phyloP scores from a whole-genome alignment of 2,888 invertebrate species.

The Apotomis betuletana region DNA sequence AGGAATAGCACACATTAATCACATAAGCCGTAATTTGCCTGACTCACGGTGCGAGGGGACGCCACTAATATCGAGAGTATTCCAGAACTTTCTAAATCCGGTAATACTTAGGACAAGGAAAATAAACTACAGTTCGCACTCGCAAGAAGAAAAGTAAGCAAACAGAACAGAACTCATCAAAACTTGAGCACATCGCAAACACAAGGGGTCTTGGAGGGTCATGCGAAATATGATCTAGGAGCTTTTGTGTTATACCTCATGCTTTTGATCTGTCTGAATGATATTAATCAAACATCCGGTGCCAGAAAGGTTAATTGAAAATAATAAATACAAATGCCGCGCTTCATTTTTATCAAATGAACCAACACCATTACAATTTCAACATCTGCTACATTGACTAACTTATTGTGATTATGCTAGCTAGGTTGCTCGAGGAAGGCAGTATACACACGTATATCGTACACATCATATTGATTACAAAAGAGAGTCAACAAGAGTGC shows the following conservation, averaged over 20 bases:
- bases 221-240: constrained; percentile 4
- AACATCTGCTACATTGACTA: too few relatives aligned
- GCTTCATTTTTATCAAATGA: too few relatives aligned
- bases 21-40: constrained; percentile 78
- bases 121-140: constrained; percentile 58
- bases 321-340: neutral
- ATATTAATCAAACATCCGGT: neutral
- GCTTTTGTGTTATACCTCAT: neutral
- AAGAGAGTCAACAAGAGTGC: constrained; percentile 28
- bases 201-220: constrained; percentile 12
- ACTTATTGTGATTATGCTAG: too few relatives aligned
- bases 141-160: constrained; percentile 28
- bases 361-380: too few relatives aligned
- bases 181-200: constrained; percentile 37
- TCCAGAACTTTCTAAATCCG: constrained; percentile 70
- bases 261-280: neutral
- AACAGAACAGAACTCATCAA: constrained; percentile 39
- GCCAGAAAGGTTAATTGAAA: neutral
- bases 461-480: constrained; percentile 16
- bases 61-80: constrained; percentile 64
- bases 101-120: constrained; percentile 66
- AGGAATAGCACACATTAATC: constrained; percentile 80
- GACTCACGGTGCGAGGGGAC: constrained; percentile 79
- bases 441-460: too few relatives aligned
- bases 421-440: too few relatives aligned